Evolutionary conservation across 2,888 invertebrate genomes (phyloP).

Genomic region (Cerceris ruficornis): DNA sequence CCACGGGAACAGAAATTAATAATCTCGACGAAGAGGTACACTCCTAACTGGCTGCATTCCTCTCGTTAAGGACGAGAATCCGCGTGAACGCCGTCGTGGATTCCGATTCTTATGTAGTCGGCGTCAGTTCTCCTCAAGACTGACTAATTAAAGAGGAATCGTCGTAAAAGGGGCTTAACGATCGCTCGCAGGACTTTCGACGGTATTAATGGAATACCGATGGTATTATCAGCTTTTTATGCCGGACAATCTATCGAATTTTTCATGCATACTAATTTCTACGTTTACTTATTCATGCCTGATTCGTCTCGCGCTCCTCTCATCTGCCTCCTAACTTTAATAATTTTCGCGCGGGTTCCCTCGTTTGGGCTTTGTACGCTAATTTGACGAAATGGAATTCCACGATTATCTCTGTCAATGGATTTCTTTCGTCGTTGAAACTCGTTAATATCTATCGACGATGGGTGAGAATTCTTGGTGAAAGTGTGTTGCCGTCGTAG

Average conservation of each 20-base stretch:
- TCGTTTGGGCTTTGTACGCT: not conserved
- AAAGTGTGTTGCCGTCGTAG: no score
- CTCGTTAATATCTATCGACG: no score
- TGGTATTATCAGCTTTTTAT: constrained; percentile 37
- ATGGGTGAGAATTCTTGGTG: no score
- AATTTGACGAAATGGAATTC: not conserved
- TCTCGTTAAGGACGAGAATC: constrained; percentile 64
- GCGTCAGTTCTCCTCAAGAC: constrained; percentile 59
- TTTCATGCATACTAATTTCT: constrained; percentile 44
- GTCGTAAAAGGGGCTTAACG: constrained; percentile 58
- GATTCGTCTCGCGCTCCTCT: not conserved
- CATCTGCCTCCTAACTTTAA: not conserved
- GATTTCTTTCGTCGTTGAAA: no score
- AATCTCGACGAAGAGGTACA: constrained; percentile 60
- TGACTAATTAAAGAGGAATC: constrained; percentile 68
- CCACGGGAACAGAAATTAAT: constrained; percentile 66
- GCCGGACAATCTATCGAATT: constrained; percentile 38
- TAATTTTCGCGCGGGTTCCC: not conserved
- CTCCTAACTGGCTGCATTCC: constrained; percentile 63
- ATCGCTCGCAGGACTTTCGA: constrained; percentile 39
- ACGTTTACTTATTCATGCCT: constrained; percentile 3
- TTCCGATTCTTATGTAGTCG: constrained; percentile 65
- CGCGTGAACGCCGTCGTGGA: constrained; percentile 64
- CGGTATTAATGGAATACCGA: constrained; percentile 55
- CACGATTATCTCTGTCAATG: no score